phyloP scores from a whole-genome alignment of 2,888 invertebrate species.

The Parapristionchus giblindavisi region DNA sequence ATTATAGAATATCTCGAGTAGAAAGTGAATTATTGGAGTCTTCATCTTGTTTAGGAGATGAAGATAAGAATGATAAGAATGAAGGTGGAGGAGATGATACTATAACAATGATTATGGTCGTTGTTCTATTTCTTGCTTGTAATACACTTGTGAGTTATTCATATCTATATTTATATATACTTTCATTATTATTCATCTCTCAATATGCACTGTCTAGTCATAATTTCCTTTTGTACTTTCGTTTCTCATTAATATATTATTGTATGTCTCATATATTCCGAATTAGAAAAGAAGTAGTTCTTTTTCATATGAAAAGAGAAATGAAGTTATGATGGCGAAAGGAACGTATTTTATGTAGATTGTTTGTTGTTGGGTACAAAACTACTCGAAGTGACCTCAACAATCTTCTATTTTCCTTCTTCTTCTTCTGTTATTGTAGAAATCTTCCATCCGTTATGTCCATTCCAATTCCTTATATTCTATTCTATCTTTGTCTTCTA shows the following conservation, averaged over 20 bases:
- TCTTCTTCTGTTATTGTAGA: too few species aligned
- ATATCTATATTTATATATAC: not conserved
- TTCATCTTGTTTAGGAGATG: not conserved
- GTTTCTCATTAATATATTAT: not conserved
- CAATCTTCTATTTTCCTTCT: too few species aligned
- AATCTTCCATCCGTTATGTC: too few species aligned
- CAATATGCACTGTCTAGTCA: not conserved
- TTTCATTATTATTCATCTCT: not conserved
- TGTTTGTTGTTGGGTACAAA: too few species aligned
- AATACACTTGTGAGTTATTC: constrained; percentile 61
- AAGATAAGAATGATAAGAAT: not conserved
- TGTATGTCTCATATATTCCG: not conserved
- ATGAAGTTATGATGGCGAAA: too few species aligned
- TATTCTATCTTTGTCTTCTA: too few species aligned
- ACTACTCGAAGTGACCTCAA: too few species aligned
- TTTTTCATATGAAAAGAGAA: not conserved
- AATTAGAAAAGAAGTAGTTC: not conserved
- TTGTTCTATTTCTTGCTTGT: constrained; percentile 68
- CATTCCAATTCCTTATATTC: too few species aligned
- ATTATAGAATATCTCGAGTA: constrained; percentile 13
- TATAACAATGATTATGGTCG: constrained; percentile 70
- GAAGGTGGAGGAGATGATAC: constrained; percentile 62
- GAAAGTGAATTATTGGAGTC: constrained; percentile 9
- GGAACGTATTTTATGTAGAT: too few species aligned
- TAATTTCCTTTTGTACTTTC: not conserved